phyloP scores from a whole-genome alignment of 2,797 vertebrate genomes.

The Chrysocyon brachyurus region DNA sequence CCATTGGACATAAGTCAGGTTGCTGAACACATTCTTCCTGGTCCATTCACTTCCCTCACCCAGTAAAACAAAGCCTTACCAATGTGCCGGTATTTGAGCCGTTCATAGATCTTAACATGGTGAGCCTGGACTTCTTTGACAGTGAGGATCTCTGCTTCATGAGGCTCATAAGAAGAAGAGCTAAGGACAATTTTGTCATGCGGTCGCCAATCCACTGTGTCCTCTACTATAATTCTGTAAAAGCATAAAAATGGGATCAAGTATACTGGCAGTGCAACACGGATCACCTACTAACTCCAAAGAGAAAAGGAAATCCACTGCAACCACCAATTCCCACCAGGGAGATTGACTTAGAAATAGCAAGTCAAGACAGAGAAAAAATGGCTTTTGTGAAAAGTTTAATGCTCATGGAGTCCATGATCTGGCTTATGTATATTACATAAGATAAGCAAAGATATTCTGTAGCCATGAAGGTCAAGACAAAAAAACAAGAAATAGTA shows the following conservation, averaged over 20 bases:
- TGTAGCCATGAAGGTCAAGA: background rate
- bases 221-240: slow-evolving; percentile 87
- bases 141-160: slow-evolving; percentile 87
- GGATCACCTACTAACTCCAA: background rate
- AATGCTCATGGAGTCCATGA: background rate
- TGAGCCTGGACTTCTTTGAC: slow-evolving; percentile 85
- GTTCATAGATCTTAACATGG: slow-evolving; percentile 81
- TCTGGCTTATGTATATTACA: background rate
- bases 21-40: background rate
- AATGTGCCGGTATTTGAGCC: slow-evolving; percentile 85
- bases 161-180: slow-evolving; percentile 89
- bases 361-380: background rate
- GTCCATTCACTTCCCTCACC: background rate
- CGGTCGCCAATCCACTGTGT: slow-evolving; percentile 86
- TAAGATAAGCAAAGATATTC: background rate
- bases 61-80: slow-evolving; percentile 81
- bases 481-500: background rate
- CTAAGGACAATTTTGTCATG: slow-evolving; percentile 85
- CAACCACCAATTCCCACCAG: background rate
- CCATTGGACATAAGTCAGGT: background rate
- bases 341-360: background rate
- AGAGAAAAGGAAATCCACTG: background rate
- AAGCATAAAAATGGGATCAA: background rate
- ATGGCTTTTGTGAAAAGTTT: background rate
- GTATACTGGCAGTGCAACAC: background rate